phyloP scores from a whole-genome alignment of 2,113 vertebrate species.

The Calidris pygmaea region DNA sequence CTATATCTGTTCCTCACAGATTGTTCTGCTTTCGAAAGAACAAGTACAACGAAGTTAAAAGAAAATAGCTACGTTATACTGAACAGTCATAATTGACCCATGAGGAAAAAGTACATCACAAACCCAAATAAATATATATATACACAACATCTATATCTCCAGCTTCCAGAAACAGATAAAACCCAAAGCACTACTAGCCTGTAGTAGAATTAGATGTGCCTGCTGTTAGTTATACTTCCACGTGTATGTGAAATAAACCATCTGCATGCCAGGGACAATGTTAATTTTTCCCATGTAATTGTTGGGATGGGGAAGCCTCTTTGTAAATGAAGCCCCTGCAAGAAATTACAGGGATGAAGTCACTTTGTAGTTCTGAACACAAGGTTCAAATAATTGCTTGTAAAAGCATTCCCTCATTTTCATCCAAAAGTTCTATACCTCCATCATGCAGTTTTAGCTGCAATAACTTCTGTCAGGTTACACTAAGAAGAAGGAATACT shows the following conservation, averaged over 20 bases:
- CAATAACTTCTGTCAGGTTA: background rate
- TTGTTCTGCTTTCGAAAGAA: background rate
- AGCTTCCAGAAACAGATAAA: background rate
- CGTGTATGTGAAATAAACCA: background rate
- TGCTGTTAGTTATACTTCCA: background rate
- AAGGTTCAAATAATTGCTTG: background rate
- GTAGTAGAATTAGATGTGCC: background rate
- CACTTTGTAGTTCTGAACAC: background rate
- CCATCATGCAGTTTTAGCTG: background rate
- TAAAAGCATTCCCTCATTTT: background rate
- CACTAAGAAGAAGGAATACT: background rate
- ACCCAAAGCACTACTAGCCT: background rate
- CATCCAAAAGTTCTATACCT: background rate
- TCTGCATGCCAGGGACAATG: background rate
- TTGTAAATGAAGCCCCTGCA: background rate
- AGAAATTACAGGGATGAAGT: background rate
- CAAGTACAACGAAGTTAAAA: background rate
- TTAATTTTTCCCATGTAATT: background rate
- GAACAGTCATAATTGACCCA: background rate
- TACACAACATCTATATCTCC: rapidly evolving
- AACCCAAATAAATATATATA: background rate
- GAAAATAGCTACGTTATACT: background rate
- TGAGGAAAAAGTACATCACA: background rate
- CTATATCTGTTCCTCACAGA: background rate
- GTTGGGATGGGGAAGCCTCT: background rate